Evolutionary conservation across 2,888 invertebrate species (phyloP), one percentile per base, ranked within the genome.

Genomic region (Eueremaeus valkanovi): DNA sequence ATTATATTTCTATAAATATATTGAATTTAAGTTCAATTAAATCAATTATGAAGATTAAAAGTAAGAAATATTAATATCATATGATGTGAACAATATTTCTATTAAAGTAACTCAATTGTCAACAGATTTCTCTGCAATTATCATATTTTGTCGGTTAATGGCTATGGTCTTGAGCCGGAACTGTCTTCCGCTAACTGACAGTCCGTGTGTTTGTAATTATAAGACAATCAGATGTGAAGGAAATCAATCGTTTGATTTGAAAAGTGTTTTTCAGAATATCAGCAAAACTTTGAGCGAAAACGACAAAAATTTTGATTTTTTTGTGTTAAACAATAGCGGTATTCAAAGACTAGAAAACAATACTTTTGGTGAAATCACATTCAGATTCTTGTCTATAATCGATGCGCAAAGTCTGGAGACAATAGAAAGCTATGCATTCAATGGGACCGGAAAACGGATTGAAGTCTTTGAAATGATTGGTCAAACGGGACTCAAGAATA

Each of bases 381-480:
- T 68, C 42, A 8, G 68, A 33, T 68, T 68, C 24, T 3, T 68
- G 13, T 9, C 68, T 24, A 33, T 68, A 16, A 68, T 40, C 16
- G 68, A 68, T 21, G 68, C 24, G 11, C 11, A 68, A 36, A 68
- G 40, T 40, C 40, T 68, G 21, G 21, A 40, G 36, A 40, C 3
- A 21, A 68, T 68, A 40, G 40, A 40, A 3, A 3, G 1, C 16
- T 24, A 68, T n/a, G 33, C 68, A 11, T 68, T 68, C 33, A 33
- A 13, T 18, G 68, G 40, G 24, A 36, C 68, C 1, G 36, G 11
- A 40, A 40, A 68, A 3, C 18, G 9, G 18, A 24, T 68, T 13
- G 68, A 68, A 68, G 40, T 68, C 21, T 68, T 68, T 40, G 68
- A 68, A 68, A 36, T 40, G 40, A 40, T 40, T 40, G 68, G 68